Conservation (phyloP, 2,888 invertebrate species). For the Agrotis segetum region DNA sequence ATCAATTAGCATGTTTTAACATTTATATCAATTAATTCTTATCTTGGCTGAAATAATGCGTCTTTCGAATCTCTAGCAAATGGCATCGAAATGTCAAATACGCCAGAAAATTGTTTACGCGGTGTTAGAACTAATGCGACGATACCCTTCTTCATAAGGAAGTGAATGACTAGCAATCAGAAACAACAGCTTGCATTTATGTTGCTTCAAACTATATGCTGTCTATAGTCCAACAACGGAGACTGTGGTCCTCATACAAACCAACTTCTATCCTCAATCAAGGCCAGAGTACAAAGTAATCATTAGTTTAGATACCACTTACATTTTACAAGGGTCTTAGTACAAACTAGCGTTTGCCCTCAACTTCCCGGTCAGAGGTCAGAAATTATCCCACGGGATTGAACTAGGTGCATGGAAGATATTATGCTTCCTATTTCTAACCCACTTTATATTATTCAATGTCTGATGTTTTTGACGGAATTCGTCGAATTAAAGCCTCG, state of each 20-base stretch:
- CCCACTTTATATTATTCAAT: too few relatives aligned
- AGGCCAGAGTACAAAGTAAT: constrained; percentile 15
- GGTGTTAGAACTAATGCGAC: too few relatives aligned
- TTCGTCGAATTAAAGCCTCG: not conserved
- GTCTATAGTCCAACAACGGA: constrained; percentile 19
- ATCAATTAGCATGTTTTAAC: constrained; percentile 21
- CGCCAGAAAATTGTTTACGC: too few relatives aligned
- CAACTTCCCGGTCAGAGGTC: not conserved
- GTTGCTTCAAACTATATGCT: constrained; percentile 1
- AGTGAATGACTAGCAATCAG: constrained; percentile 11
- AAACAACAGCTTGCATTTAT: not conserved
- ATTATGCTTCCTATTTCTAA: too few relatives aligned
- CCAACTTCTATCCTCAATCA: constrained; percentile 14
- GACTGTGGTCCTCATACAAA: constrained; percentile 11
- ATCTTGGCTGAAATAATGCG: not conserved
- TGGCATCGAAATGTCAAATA: too few relatives aligned
- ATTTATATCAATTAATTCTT: not conserved
- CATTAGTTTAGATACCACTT: constrained; percentile 29
- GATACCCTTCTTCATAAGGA: not conserved
- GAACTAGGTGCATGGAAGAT: not conserved
- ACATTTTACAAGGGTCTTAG: constrained; percentile 32
- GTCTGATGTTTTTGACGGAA: not conserved
- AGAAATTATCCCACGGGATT: not conserved
- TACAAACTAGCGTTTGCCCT: not conserved
- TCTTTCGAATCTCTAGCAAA: too few relatives aligned